Evolutionary conservation across 2,113 vertebrate genomes (phyloP).

Genomic region (Leptocoma aspasia): DNA sequence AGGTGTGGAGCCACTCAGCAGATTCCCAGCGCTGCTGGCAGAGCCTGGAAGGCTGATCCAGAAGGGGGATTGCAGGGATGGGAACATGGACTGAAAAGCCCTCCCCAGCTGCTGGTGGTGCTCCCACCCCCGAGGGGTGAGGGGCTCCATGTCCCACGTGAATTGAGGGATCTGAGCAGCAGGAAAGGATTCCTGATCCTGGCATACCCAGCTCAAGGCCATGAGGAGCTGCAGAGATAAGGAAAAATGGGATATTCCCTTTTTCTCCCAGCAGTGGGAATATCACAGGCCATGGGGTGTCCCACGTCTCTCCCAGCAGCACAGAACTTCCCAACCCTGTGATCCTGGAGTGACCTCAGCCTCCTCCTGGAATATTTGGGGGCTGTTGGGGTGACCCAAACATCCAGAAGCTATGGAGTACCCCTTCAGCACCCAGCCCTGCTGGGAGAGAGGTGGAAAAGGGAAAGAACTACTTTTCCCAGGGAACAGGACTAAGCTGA

Average conservation of each 20-base stretch:
- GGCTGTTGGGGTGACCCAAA: background rate
- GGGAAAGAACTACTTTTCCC: accelerated
- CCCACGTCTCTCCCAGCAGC: accelerated
- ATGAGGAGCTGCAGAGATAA: accelerated
- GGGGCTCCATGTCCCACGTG: accelerated
- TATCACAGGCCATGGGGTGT: background rate
- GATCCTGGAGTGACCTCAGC: accelerated
- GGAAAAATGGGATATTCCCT: background rate
- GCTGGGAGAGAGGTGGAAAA: background rate
- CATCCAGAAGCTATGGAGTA: background rate
- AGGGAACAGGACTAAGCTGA: background rate
- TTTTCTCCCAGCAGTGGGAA: background rate
- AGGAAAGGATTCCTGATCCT: background rate
- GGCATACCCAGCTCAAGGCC: background rate
- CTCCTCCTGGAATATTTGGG: too few relatives aligned
- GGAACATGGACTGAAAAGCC: accelerated
- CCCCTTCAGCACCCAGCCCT: accelerated
- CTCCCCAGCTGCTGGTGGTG: background rate
- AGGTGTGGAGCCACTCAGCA: background rate
- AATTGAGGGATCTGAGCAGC: background rate
- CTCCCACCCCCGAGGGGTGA: background rate
- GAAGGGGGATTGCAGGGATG: background rate
- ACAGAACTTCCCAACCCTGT: accelerated
- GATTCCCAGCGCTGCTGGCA: background rate
- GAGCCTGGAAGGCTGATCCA: background rate